Percentiles rank a stretch among this genome's conserved stretches.
Evolutionary conservation across 1,140 invertebrate genomes (phyloP).

Genomic region (Phymastichus coffea): DNA sequence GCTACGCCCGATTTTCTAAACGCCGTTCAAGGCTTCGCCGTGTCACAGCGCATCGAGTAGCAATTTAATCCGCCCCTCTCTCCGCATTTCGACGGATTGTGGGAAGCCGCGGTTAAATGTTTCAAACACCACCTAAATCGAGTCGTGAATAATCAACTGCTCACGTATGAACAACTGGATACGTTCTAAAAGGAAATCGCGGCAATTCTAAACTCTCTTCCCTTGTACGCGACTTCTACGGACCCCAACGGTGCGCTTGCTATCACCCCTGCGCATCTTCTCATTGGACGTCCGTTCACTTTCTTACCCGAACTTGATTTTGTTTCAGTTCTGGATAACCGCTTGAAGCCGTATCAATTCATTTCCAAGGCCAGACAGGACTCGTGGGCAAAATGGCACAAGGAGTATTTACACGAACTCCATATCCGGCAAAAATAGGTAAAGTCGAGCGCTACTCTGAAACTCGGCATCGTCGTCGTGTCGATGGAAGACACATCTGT

Average conservation of each 20-base stretch:
- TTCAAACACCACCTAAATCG: constrained; percentile 9
- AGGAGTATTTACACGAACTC: neutral
- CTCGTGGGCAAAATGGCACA: neutral
- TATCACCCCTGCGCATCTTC: constrained; percentile 6
- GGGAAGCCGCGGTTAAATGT: neutral
- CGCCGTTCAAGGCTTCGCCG: neutral
- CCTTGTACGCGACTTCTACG: neutral
- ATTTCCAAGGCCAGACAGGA: neutral
- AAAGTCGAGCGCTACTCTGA: neutral
- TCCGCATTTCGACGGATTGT: constrained; percentile 28
- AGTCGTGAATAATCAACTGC: neutral
- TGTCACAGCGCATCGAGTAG: constrained; percentile 6
- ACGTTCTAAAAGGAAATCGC: constrained; percentile 9
- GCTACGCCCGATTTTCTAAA: neutral
- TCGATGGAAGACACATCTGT: neutral
- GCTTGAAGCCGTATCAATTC: neutral
- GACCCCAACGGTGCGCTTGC: constrained; percentile 1
- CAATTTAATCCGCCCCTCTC: constrained; percentile 29
- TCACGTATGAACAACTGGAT: constrained; percentile 6
- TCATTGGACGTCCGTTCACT: neutral
- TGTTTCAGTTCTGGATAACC: neutral
- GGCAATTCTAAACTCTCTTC: constrained; percentile 11
- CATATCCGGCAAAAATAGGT: neutral
- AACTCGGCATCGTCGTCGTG: neutral
- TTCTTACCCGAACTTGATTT: neutral